phyloP scores from a whole-genome alignment of 35 echinoderm and acorn worm genomes.

The Hemicentrotus pulcherrimus region DNA sequence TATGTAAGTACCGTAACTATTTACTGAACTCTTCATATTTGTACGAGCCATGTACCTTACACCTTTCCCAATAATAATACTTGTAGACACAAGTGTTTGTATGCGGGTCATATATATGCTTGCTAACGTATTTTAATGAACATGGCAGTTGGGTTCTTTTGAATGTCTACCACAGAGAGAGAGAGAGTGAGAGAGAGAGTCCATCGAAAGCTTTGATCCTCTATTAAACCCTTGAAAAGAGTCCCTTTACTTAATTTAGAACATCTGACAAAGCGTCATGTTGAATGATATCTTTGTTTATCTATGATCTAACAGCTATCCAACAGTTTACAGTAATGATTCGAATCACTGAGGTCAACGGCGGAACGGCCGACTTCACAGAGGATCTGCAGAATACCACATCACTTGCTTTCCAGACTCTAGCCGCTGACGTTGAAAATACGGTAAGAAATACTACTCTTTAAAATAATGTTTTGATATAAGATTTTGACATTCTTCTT shows the following conservation, averaged over 20 bases:
- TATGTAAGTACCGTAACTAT: constrained; percentile 9
- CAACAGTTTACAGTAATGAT: constrained; percentile 20
- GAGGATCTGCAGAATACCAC: constrained; percentile 36
- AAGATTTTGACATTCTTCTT: too few species aligned
- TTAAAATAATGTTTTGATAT: too few species aligned
- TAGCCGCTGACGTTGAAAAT: constrained; percentile 24
- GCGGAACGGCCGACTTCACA: neutral
- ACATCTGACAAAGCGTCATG: too few species aligned
- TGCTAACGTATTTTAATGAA: neutral
- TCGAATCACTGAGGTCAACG: constrained; percentile 36
- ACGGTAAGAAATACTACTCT: constrained; percentile 3
- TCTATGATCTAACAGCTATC: neutral
- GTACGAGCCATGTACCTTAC: too few species aligned
- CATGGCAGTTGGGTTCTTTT: neutral
- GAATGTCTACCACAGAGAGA: neutral
- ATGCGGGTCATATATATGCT: neutral
- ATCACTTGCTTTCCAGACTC: constrained; percentile 18
- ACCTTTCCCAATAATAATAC: too few species aligned
- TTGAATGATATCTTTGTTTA: too few species aligned
- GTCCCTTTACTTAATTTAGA: too few species aligned
- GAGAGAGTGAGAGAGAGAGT: too few species aligned
- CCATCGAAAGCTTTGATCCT: too few species aligned
- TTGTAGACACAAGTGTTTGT: neutral
- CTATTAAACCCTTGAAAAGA: too few species aligned
- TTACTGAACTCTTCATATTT: too few species aligned